Conservation (phyloP, 2,888 invertebrate genomes). For the Drosophila kanekoi region DNA sequence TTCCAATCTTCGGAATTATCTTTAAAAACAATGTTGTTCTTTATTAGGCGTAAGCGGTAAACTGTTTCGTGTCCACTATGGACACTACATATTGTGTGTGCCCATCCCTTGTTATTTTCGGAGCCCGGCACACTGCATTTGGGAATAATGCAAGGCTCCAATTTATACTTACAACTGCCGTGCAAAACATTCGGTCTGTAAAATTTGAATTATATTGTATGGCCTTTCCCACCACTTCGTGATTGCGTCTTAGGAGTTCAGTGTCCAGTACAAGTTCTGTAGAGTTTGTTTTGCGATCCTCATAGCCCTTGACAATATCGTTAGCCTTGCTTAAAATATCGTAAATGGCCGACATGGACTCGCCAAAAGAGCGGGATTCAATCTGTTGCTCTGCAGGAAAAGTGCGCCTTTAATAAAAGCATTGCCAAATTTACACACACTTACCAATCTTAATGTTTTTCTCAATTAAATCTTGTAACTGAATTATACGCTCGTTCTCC, state of each 20-base stretch:
- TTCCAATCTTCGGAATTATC: slow-evolving; percentile 75
- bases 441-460: slow-evolving; percentile 47
- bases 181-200: slow-evolving; percentile 78
- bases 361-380: slow-evolving; percentile 42
- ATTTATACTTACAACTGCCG: slow-evolving; percentile 75
- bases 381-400: slow-evolving; percentile 53
- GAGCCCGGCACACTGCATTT: slow-evolving; percentile 11
- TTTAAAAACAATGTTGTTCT: slow-evolving; percentile 43
- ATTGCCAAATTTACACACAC: background rate
- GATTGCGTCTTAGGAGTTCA: slow-evolving; percentile 82
- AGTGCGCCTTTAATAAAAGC: background rate
- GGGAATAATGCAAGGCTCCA: slow-evolving; percentile 3
- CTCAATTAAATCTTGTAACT: slow-evolving; percentile 46
- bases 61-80: background rate
- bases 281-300: slow-evolving; percentile 81
- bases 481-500: slow-evolving; percentile 38
- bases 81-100: background rate
- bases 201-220: slow-evolving; percentile 78
- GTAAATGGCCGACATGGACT: slow-evolving; percentile 66
- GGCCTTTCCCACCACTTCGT: slow-evolving; percentile 81
- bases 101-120: background rate
- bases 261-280: slow-evolving; percentile 84
- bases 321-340: slow-evolving; percentile 75
- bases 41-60: background rate
- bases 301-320: slow-evolving; percentile 67